Base-by-base conservation (phyloP, 2,888 invertebrate species). In the Sympetrum striolatum region DNA sequence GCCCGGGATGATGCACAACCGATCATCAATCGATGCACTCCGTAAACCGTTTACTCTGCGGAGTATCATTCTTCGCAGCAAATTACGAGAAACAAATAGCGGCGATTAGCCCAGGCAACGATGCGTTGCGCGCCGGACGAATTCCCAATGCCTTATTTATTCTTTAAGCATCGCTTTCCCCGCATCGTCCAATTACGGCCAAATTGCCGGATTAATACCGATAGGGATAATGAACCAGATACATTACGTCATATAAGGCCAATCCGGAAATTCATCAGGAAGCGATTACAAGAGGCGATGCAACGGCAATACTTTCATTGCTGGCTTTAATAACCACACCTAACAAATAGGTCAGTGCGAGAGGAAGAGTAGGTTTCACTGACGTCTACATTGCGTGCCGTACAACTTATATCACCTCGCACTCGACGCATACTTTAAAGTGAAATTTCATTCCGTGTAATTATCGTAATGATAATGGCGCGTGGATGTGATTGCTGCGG, bases 191-290 rank as follows among this genome's bases (percentile, higher is more conserved):
- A 58, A 82, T 31, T 58, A 82, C 48, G 82, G 82, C 48, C 82
- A 82, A 82, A 82, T 82, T 82, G 58, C 82, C 12, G 82, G 58
- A 82, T 82, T 31, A 82, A 82, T 31, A 15, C 82, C 12, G 35
- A 37, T 2, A 5, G 35, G 82, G 82, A 48, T 58, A 60, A 82
- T 82, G 58, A 82, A 82, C 35, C 82, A 22, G 15, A 14, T 35
- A 22, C 37, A 18, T 58, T 82, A 35, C 58, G 37, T 35, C 18
- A 82, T 80, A 37, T 37, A 37, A 31, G 35, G 31, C 35, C 82
- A 22, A 82, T 82, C 31, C 53, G 82, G 58, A 82, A 82, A 82
- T 58, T 53, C 35, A 22, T 58, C 35, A 58, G 58, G 80, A 80
- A 80, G 39, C 37, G 39, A 80, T 80, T 80, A 80, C 8, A 35